Evolutionary conservation across 2,113 vertebrate species (phyloP).

Genomic region (Sander lucioperca): DNA sequence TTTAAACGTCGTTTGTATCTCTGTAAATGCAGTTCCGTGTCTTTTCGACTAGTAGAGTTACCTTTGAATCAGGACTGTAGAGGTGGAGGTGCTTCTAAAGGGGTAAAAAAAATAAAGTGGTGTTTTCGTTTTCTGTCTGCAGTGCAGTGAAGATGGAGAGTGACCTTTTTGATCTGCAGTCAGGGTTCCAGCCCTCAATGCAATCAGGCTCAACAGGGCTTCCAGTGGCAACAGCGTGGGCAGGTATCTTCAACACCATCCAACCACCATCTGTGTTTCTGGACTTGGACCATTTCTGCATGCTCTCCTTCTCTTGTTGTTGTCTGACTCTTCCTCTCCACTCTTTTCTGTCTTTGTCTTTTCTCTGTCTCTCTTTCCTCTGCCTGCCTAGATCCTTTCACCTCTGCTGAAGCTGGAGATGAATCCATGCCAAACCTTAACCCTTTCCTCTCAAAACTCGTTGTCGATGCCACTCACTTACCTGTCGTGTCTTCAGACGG

Average conservation of each 20-base stretch:
- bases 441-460: conserved; percentile 98
- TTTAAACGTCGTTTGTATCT: background rate
- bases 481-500: conserved; percentile 95
- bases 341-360: conserved; percentile 80
- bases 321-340: conserved; percentile 79
- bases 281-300: conserved; percentile 68
- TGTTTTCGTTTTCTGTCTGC: conserved; percentile 12
- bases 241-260: conserved; percentile 84
- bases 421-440: conserved; percentile 99
- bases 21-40: background rate
- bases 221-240: conserved; percentile 92
- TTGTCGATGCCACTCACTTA: conserved; percentile 95
- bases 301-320: conserved; percentile 73
- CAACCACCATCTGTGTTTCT: conserved; percentile 34
- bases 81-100: background rate
- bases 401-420: conserved; percentile 96
- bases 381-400: conserved; percentile 97
- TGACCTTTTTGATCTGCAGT: conserved; percentile 96
- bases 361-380: conserved; percentile 82
- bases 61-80: too few relatives aligned
- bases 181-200: conserved; percentile 91
- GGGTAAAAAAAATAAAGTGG: background rate
- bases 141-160: conserved; percentile 97
- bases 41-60: background rate
- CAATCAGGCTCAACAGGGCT: conserved; percentile 88